phyloP scores from a whole-genome alignment of 2,113 vertebrate species.

The Pavo muticus region DNA sequence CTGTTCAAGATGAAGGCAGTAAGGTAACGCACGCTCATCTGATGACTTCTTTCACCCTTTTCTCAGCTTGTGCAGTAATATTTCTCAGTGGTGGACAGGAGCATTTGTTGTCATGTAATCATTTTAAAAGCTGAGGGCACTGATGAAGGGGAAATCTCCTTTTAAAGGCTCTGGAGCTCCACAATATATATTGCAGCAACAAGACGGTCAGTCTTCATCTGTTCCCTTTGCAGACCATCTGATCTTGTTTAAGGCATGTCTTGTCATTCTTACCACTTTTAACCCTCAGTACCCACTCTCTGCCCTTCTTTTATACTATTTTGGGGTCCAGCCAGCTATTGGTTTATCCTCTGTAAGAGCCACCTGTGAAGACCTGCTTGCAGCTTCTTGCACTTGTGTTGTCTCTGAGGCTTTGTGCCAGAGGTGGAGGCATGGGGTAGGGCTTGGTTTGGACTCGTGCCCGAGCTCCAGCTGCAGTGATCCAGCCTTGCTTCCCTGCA shows the following conservation, averaged over 20 bases:
- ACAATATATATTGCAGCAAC: neutral
- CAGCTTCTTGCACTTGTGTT: neutral
- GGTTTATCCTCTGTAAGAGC: neutral
- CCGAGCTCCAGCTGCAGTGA: neutral
- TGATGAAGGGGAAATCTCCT: neutral
- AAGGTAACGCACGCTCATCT: neutral
- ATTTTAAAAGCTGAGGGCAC: neutral
- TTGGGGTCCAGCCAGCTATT: neutral
- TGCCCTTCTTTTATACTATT: accelerated
- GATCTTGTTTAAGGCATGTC: neutral
- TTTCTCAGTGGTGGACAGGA: neutral
- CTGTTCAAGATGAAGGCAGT: neutral
- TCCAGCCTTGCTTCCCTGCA: neutral
- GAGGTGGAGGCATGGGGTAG: neutral
- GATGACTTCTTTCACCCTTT: neutral
- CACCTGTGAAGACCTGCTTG: accelerated
- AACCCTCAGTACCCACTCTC: neutral
- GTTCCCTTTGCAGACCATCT: neutral
- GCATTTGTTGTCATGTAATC: neutral
- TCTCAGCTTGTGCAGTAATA: neutral
- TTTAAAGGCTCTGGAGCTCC: neutral
- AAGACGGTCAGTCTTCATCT: neutral
- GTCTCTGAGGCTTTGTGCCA: accelerated
- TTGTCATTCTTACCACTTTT: neutral
- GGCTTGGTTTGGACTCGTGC: neutral